Evolutionary conservation across 2,888 invertebrate species (phyloP), one percentile per base, ranked within the genome.

Genomic region (Acanthosepion esculentum): DNA sequence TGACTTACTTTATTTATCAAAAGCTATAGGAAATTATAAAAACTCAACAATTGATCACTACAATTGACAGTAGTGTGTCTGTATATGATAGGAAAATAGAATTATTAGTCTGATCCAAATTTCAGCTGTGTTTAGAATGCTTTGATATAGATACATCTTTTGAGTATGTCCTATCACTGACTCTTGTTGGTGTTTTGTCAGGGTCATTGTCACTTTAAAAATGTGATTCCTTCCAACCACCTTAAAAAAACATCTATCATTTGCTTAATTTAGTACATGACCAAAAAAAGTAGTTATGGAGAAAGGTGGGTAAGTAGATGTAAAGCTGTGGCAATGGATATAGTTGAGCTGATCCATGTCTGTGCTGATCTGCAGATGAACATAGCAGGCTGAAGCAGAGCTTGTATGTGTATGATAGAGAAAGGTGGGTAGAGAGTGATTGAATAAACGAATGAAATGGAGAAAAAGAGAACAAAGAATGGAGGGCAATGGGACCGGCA

Each of bases 311-410:
- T n/a, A n/a, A 78, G 78, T 78, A 78, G 15, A 78, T 29, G n/a
- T 78, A 33, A 78, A 78, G 33, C 78, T 15, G n/a, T 20, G 59
- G 59, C 59, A 59, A 59, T 78, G 78, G 78, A 78, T 78, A 78
- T 78, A 78, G 78, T 78, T 78, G 78, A 78, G 78, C n/a, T 78
- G 78, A 78, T 78, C 78, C 78, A 78, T 78, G 78, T 78, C 78
- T 78, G 12, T 12, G 78, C 78, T 78, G 78, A 78, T 78, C 78
- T 33, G 78, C n/a, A n/a, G 12, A 78, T 10, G n/a, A 78, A 78
- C 78, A 78, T 78, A 78, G 78, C 78, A 78, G 78, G 78, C 78
- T 78, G 78, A 78, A 15, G 59, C 59, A 59, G 78, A 78, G 33
- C 78, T 33, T 78, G 78, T 78, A 10, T 78, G 33, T 78, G 33